These are phyloP conservation scores for Catajapyx aquilonaris DNA, from an alignment of 1,140 invertebrate genomes.

Conservation along the genomic window DNA sequence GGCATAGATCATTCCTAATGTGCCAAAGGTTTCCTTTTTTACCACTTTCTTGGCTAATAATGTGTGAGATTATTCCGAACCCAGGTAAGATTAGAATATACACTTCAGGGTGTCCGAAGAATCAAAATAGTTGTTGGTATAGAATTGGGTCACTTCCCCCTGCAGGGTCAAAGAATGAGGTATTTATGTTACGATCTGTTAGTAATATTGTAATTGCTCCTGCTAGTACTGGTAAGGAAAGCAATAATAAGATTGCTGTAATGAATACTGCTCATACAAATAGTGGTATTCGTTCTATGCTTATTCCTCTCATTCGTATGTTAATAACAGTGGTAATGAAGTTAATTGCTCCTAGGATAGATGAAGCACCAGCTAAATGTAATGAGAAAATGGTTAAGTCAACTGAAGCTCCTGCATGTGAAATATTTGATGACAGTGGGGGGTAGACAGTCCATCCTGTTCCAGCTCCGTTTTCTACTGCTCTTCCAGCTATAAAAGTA, in stretches of 20 bases:
- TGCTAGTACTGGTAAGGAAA: constrained; percentile 44
- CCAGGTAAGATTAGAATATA: constrained; percentile 42
- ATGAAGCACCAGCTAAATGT: constrained; percentile 39
- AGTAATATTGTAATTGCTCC: constrained; percentile 49
- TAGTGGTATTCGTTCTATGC: constrained; percentile 17
- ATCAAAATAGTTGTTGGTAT: constrained; percentile 32
- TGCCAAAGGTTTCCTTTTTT: constrained; percentile 19
- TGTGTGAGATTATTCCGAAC: constrained; percentile 21
- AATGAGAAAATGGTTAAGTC: constrained; percentile 43
- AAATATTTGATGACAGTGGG: constrained; percentile 31
- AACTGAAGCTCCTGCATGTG: constrained; percentile 32
- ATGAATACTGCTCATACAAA: constrained; percentile 41
- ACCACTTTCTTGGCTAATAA: constrained; percentile 14
- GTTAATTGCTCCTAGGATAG: constrained; percentile 41
- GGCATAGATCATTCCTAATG: constrained; percentile 21
- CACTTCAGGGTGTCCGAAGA: constrained; percentile 39
- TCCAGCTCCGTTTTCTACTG: constrained; percentile 35
- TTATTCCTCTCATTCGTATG: constrained; percentile 16
- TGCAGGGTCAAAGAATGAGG: constrained; percentile 25
- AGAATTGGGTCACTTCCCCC: constrained; percentile 27
- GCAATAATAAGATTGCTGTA: constrained; percentile 37
- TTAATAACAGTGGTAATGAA: constrained; percentile 23
- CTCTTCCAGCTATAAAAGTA: constrained; percentile 31
- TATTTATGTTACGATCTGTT: constrained; percentile 27
- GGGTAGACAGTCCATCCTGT: constrained; percentile 43